phyloP scores from a whole-genome alignment of 2,113 vertebrate genomes.

The Probosciger aterrimus region DNA sequence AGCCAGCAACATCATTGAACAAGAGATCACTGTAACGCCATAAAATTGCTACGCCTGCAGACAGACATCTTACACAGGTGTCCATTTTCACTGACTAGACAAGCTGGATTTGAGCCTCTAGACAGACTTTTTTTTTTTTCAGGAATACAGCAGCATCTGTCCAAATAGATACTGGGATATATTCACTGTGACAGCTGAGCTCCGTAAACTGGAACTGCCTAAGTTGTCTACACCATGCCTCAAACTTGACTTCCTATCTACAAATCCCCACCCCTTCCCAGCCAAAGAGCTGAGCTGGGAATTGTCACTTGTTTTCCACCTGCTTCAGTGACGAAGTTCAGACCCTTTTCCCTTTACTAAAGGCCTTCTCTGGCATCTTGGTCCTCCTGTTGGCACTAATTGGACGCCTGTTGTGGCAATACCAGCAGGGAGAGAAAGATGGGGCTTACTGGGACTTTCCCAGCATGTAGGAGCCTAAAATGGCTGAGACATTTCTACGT shows the following conservation, averaged over 20 bases:
- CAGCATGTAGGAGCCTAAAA: background rate
- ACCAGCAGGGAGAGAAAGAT: background rate
- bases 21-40: background rate
- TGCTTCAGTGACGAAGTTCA: background rate
- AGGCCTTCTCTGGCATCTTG: background rate
- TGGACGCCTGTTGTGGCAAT: background rate
- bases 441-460: background rate
- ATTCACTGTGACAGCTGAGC: background rate
- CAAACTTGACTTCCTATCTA: background rate
- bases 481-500: background rate
- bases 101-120: background rate
- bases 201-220: background rate
- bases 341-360: background rate
- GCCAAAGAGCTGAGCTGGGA: background rate
- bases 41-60: background rate
- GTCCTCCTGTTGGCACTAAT: background rate
- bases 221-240: background rate
- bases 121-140: background rate
- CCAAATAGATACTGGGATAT: background rate
- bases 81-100: background rate
- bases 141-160: background rate
- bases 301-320: background rate
- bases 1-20: background rate
- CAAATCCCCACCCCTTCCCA: fast-evolving
- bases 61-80: background rate